phyloP scores from a whole-genome alignment of 2,113 vertebrate genomes.

The Dolichotis patagonum region DNA sequence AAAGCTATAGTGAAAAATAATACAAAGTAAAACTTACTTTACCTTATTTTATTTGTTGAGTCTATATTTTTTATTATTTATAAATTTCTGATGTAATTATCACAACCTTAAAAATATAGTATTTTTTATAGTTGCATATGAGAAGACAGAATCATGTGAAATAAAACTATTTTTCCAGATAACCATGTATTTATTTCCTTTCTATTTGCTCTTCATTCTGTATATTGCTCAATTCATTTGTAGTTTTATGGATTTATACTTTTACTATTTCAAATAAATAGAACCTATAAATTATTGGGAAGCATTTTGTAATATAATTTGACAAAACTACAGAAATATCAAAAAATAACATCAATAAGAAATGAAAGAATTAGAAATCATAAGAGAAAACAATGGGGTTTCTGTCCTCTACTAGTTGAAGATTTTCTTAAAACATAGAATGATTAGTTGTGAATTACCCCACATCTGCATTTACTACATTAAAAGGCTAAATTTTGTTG shows the following conservation, averaged over 20 bases:
- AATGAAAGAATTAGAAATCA: not conserved
- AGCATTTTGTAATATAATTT: not conserved
- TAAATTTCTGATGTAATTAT: not conserved
- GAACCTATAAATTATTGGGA: not conserved
- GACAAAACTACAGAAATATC: not conserved
- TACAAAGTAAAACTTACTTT: not conserved
- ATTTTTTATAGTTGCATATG: not conserved
- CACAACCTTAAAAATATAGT: not conserved
- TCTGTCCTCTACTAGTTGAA: not conserved
- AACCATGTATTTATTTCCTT: not conserved
- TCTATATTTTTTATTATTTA: not conserved
- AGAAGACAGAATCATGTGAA: not conserved
- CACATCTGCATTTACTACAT: not conserved
- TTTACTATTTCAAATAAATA: not conserved
- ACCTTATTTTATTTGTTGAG: not conserved
- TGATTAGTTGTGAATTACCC: not conserved
- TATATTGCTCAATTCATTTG: not conserved
- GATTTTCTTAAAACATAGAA: not conserved
- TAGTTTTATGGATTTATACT: not conserved
- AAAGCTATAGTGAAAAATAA: not conserved
- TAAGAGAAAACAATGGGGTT: not conserved
- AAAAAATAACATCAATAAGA: not conserved
- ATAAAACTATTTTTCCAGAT: not conserved
- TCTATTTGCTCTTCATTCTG: not conserved
- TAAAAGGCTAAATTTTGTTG: not conserved